Percentiles rank a stretch among this genome's conserved stretches.
These are phyloP conservation scores for Antitype chi DNA, from an alignment of 2,888 invertebrate genomes.

Conservation along the genomic window DNA sequence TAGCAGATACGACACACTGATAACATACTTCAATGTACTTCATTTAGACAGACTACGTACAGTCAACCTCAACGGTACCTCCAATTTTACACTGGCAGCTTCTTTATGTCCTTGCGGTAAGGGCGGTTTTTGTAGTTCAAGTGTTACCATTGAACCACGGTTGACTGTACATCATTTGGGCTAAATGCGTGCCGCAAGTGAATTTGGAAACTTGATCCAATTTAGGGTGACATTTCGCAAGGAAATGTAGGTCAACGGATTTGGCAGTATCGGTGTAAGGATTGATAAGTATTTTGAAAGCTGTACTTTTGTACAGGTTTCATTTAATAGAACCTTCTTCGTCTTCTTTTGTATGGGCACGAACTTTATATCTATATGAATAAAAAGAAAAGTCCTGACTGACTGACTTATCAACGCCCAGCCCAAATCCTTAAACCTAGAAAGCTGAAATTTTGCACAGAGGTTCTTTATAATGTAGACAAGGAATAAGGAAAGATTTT, in stretches of 20 bases:
- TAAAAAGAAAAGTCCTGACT: too few species aligned
- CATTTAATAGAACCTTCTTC: neutral
- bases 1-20: conserved; percentile 60
- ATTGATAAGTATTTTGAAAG: neutral
- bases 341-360: neutral
- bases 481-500: too few species aligned
- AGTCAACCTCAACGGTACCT: neutral
- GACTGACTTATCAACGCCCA: too few species aligned
- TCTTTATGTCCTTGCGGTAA: neutral
- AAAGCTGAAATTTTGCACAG: too few species aligned
- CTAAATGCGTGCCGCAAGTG: conserved; percentile 11
- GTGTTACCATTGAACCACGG: neutral
- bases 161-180: neutral
- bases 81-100: neutral
- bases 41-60: conserved; percentile 20
- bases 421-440: too few species aligned
- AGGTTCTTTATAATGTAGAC: too few species aligned
- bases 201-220: conserved; percentile 27
- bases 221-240: conserved; percentile 36
- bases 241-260: conserved; percentile 24
- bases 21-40: conserved; percentile 52
- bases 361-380: neutral
- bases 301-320: neutral
- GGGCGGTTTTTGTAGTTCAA: neutral
- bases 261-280: neutral